Conservation (phyloP, 2,888 invertebrate genomes). For the Autographa gamma region DNA sequence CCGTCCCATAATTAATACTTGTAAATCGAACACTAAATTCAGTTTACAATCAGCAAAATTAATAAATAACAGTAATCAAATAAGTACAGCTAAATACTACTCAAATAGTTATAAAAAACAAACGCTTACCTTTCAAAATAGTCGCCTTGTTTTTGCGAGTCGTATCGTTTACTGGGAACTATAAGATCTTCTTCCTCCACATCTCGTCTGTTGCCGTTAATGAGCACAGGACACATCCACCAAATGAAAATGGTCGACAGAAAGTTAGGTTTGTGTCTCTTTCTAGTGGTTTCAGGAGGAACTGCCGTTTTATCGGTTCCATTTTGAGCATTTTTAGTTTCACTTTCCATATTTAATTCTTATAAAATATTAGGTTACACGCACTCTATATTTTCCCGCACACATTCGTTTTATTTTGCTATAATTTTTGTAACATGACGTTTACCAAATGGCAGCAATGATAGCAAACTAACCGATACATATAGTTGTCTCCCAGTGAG, state of each 20-base stretch:
- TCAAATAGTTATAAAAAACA: neutral
- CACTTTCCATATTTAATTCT: constrained; percentile 35
- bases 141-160: constrained; percentile 89
- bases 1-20: no score
- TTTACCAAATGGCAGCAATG: constrained; percentile 25
- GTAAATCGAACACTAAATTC: no score
- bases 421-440: constrained; percentile 25
- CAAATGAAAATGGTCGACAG: constrained; percentile 81
- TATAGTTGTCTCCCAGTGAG: constrained; percentile 32
- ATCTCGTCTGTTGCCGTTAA: constrained; percentile 88
- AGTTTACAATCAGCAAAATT: no score
- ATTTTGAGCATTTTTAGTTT: constrained; percentile 29
- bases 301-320: neutral
- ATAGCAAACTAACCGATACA: constrained; percentile 41
- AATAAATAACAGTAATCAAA: neutral
- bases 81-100: neutral
- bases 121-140: constrained; percentile 87
- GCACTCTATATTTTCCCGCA: constrained; percentile 19
- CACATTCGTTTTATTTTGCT: constrained; percentile 20
- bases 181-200: constrained; percentile 91
- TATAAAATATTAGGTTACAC: constrained; percentile 17
- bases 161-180: constrained; percentile 88
- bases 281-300: constrained; percentile 41
- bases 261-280: constrained; percentile 75
- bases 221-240: constrained; percentile 85